Conservation (phyloP, 2,888 invertebrate genomes). For the Thysanoteuthis rhombus region DNA sequence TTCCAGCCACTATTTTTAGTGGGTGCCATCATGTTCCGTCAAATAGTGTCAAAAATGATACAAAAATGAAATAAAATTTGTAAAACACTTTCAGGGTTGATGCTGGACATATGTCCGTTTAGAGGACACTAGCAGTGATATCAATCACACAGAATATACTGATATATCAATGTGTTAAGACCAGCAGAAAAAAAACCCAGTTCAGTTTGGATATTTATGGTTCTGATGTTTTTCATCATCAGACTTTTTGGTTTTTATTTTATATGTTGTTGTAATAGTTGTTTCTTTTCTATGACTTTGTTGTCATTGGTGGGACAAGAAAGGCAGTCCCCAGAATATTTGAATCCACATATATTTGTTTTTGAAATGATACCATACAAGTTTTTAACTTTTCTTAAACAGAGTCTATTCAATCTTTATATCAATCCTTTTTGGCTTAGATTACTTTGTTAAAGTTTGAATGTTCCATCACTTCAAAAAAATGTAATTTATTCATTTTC, state of each 20-base stretch:
- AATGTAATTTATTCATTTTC: too few species aligned
- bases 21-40: neutral
- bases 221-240: neutral
- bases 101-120: neutral
- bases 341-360: neutral
- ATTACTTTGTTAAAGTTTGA: too few species aligned
- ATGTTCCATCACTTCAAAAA: too few species aligned
- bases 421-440: too few species aligned
- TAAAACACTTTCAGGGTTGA: neutral
- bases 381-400: too few species aligned
- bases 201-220: neutral
- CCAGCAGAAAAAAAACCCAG: too few species aligned
- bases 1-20: neutral
- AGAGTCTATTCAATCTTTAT: too few species aligned
- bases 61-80: constrained; percentile 12
- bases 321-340: neutral
- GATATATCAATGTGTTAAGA: neutral
- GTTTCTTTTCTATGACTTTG: neutral
- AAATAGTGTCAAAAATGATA: neutral
- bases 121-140: neutral
- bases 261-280: neutral
- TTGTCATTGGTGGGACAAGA: neutral
- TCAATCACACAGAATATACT: neutral
- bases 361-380: neutral
- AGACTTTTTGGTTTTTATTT: neutral